These are phyloP conservation scores for Embiotoca jacksoni DNA, from an alignment of 2,113 vertebrate species.

Conservation along the genomic window DNA sequence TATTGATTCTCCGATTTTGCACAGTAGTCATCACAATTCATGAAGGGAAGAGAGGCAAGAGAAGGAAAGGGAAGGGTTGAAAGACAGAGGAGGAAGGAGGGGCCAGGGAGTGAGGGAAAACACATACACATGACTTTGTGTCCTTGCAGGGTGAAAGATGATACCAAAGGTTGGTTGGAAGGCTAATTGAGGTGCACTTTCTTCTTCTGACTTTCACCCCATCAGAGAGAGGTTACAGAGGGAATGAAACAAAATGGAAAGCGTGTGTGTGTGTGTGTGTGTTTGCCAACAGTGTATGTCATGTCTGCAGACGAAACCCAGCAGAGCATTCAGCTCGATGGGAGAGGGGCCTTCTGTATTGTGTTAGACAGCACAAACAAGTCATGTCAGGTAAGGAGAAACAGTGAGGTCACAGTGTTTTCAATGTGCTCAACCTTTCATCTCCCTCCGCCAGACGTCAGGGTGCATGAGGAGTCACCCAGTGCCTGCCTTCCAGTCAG, in stretches of 20 bases:
- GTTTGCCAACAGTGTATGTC: background rate
- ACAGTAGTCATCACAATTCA: constrained; percentile 22
- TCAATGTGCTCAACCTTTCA: too few species aligned
- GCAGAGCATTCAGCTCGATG: constrained; percentile 50
- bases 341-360: constrained; percentile 31
- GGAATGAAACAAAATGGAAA: constrained; percentile 3
- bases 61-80: background rate
- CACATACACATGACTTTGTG: constrained; percentile 20
- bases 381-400: constrained; percentile 47
- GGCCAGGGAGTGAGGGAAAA: background rate
- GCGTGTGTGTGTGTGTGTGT: constrained; percentile 10
- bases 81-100: background rate
- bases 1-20: constrained; percentile 47
- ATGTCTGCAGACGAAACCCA: constrained; percentile 40
- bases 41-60: background rate
- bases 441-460: too few species aligned
- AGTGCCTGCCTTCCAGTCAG: too few species aligned
- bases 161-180: constrained; percentile 7
- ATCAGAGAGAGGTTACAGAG: constrained; percentile 14
- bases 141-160: constrained; percentile 9
- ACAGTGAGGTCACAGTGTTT: constrained; percentile 11
- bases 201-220: constrained; percentile 19
- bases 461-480: too few species aligned
- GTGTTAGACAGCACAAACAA: constrained; percentile 36
- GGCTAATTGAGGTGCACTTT: constrained; percentile 27